These are phyloP conservation scores for Acrocyrtus sp. DNA, from an alignment of 2,888 invertebrate genomes.

Conservation along the genomic window DNA sequence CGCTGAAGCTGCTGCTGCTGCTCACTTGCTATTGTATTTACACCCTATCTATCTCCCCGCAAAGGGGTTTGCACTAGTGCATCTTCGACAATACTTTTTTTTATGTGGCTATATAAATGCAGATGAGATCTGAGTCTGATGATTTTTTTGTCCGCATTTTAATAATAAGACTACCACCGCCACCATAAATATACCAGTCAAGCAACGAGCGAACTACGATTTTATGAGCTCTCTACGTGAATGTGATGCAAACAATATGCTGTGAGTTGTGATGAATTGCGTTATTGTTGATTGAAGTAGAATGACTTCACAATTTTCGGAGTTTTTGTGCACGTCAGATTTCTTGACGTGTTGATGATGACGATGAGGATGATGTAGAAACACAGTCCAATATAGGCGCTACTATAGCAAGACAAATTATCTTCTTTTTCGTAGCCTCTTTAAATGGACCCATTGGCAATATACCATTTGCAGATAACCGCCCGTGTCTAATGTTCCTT, in stretches of 20 bases:
- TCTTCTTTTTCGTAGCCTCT: not conserved
- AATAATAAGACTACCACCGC: not conserved
- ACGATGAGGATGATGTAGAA: not conserved
- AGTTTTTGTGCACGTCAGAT: not conserved
- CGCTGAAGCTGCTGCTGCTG: not conserved
- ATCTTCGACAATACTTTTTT: conserved; percentile 28
- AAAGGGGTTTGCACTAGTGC: too few species aligned
- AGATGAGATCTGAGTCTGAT: conserved; percentile 19
- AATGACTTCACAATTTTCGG: not conserved
- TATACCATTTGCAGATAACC: too few species aligned
- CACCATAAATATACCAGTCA: not conserved
- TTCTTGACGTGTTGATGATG: not conserved
- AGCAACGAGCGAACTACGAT: too few species aligned
- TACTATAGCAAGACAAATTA: too few species aligned
- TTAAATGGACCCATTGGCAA: too few species aligned
- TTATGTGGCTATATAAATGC: conserved; percentile 42
- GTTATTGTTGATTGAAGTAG: not conserved
- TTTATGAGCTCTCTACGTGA: too few species aligned
- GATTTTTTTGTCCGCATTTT: not conserved
- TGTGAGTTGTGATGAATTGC: too few species aligned
- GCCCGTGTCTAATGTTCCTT: too few species aligned
- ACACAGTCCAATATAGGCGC: not conserved
- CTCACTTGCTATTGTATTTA: not conserved
- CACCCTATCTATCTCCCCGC: not conserved
- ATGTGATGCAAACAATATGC: too few species aligned